Evolutionary conservation across 2,113 vertebrate species (phyloP), one percentile per base, ranked within the genome.

Genomic region (Psettodes erumei): DNA sequence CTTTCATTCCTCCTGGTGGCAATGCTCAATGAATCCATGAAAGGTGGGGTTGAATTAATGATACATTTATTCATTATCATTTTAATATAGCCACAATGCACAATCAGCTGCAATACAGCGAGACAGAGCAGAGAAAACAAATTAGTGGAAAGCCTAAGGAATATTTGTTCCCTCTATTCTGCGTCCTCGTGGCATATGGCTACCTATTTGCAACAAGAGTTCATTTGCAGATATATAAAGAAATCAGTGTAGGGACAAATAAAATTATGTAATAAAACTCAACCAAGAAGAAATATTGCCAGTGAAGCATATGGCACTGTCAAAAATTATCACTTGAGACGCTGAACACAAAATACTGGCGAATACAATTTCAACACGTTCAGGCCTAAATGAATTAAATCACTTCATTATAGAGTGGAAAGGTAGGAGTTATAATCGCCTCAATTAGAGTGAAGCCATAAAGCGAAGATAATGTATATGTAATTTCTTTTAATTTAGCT

Each of bases 401-500:
- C 86, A 86, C 90, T 93, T 94, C 93, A 95, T 94, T 95, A 94
- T 88, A 93, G 89, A 88, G 83, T 71, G 82, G 87, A 94, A 94
- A 94, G 94, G 93, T 94, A 93, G 90, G 78, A 92, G 91, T 93
- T 94, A 95, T 94, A 94, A 95, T 91, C 84, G 79, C 87, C 87
- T 92, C 92, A 93, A 94, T 94, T 94, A 95, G 92, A 88, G 86
- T 64, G 62, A 73, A 90, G 90, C 93, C 88, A 93, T 94, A 93
- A 93, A 94, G 91, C 81, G 84, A 92, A 81, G 89, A 93, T 93
- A 94, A 94, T 93, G 92, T 94, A 94, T 94, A 93, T 92, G 91
- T 93, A 92, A 94, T 95, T 94, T 93, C 92, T 93, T 93, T 94
- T 94, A 79, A 94, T 93, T 93, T 93, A 94, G 92, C 87, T 86